Base-by-base conservation (phyloP, 2,797 vertebrate genomes). In the Phrynocephalus guinanensis region DNA sequence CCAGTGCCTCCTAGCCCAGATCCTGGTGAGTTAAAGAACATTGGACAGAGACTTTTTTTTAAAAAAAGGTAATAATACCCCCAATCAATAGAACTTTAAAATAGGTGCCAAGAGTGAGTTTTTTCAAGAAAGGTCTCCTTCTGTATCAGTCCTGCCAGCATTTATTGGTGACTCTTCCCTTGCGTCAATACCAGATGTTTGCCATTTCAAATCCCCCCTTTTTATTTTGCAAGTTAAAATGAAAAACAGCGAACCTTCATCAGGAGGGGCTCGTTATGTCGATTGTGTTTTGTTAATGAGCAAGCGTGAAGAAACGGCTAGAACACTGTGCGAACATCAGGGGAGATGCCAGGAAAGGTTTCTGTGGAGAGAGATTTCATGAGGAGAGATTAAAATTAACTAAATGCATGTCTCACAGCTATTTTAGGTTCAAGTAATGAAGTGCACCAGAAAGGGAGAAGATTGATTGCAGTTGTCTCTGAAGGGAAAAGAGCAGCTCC, bases 21-120 rank as follows among this genome's bases (percentile, higher is more conserved):
- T 68, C 63, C 85, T 88, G 93, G 96, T 96, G 88, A 94, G 92
- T 82, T 60, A 87, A 82, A 44, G 6, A 24, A 52, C 48, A 48
- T 13, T 38, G 28, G 6, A 3, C 1, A 26, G 0, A 6, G 10
- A 24, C 16, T 83, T 73, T 66, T 76, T n/a, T n/a, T 82, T 60
- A 84, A 30, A 0, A 0, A 24, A 6, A 16, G 76, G 71, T 63
- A 24, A 56, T 9, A 28, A 56, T 90, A 38, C 60, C 77, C 33
- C 9, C 38, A 87, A 50, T 79, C n/a, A 76, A 20, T 28, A 86
- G 38, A 44, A 71, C 60, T 68, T 48, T 50, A 66, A 18, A 44
- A 52, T 56, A 1, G 15, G 48, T 20, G 22, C 18, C 48, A 56
- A 18, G 50, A 86, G 13, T n/a, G n/a, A 30, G 63, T 9, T 52